phyloP scores from a whole-genome alignment of 2,113 vertebrate genomes.

The Erythrolamprus reginae region DNA sequence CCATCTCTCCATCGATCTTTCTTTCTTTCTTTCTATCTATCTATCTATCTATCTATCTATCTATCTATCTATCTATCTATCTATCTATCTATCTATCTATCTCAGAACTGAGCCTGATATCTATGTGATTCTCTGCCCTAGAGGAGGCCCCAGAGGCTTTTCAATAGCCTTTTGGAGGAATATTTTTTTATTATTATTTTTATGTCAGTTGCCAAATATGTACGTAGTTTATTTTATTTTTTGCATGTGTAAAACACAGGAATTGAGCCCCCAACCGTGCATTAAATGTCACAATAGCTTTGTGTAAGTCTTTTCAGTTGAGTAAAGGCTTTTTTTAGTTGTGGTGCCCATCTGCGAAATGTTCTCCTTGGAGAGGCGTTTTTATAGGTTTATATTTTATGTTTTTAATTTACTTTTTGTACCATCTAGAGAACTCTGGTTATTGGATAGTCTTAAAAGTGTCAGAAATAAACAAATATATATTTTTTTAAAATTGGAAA shows the following conservation, averaged over 20 bases:
- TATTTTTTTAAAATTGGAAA: neutral
- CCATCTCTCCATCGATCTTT: too few species aligned
- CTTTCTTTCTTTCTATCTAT: too few species aligned
- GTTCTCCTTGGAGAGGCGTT: neutral
- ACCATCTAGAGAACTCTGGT: neutral
- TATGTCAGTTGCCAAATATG: neutral
- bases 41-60: too few species aligned
- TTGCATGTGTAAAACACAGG: neutral
- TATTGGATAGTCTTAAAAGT: neutral
- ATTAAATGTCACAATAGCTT: neutral
- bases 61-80: too few species aligned
- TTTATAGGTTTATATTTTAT: neutral
- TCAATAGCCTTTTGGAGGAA: neutral
- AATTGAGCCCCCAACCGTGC: neutral
- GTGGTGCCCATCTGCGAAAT: neutral
- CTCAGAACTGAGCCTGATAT: neutral
- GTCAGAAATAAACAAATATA: neutral
- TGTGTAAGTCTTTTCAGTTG: neutral
- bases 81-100: too few species aligned
- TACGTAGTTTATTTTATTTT: neutral
- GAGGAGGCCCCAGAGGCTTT: fast-evolving
- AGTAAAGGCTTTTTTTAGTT: neutral
- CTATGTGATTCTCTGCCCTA: neutral
- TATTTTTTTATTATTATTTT: neutral
- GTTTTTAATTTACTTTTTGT: neutral